A percentile compares a stretch with the other conserved stretches of the same genome.
Evolutionary conservation across 1,140 invertebrate species (phyloP).

Genomic region (Wasmannia auropunctata): DNA sequence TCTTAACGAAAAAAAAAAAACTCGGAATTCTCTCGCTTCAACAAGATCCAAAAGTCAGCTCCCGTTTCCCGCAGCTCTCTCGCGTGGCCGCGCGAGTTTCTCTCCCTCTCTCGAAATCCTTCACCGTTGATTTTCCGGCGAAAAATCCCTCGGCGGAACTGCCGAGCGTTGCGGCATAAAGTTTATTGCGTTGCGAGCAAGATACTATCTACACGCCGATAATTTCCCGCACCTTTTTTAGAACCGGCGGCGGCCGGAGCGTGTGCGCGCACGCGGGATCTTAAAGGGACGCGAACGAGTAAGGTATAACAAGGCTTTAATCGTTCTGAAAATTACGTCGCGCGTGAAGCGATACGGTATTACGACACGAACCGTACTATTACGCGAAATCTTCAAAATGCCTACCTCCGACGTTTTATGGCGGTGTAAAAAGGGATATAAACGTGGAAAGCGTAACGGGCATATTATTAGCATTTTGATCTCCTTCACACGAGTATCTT

Average conservation of each 20-base stretch:
- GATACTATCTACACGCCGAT: slow-evolving; percentile 23
- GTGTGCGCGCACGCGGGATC: neutral
- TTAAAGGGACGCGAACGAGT: neutral
- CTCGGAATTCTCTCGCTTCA: neutral
- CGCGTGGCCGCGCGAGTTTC: neutral
- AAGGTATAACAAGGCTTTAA: slow-evolving; percentile 62
- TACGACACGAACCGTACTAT: slow-evolving; percentile 2
- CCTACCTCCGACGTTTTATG: neutral
- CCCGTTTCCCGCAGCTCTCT: neutral
- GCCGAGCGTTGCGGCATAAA: neutral
- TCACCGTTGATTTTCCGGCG: neutral
- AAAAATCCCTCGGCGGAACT: slow-evolving; percentile 19
- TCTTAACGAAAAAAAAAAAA: slow-evolving; percentile 15
- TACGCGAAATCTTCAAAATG: slow-evolving; percentile 35
- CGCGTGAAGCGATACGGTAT: slow-evolving; percentile 13
- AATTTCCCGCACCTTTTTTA: slow-evolving; percentile 51
- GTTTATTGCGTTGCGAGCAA: slow-evolving; percentile 40
- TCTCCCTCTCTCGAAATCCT: neutral
- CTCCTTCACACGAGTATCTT: slow-evolving; percentile 45
- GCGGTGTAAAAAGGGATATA: slow-evolving; percentile 12
- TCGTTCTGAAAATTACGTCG: slow-evolving; percentile 67
- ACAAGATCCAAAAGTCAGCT: neutral
- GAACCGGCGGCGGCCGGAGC: neutral
- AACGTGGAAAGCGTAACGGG: slow-evolving; percentile 51
- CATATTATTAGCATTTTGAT: slow-evolving; percentile 42